Evolutionary conservation across 2,888 invertebrate species (phyloP), one percentile per base, ranked within the genome.

Genomic region (Oligia fasciuncula): DNA sequence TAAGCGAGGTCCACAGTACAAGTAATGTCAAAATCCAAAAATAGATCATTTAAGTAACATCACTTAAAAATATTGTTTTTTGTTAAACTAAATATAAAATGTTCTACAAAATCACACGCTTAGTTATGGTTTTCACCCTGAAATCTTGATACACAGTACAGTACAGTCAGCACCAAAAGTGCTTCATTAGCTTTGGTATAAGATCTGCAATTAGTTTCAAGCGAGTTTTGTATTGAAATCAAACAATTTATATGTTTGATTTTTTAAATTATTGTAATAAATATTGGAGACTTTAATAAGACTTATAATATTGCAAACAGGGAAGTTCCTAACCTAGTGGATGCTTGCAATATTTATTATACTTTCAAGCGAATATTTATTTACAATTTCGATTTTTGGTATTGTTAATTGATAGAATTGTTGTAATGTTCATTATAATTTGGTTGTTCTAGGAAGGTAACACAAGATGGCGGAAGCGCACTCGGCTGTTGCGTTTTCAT

Each of bases 401-500:
- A 29, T 65, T 66, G 9, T 23, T 46, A 17, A 14, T 74, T 46
- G 13, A 29, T 11, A 23, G 4, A 23, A 43, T 60, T 71, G 2
- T 13, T 74, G 40, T 6, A 66, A 73, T 62, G 4, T 72, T 62
- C 8, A 0, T 4, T 54, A 75, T 43, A 17, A 14, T 67, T 82
- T 68, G 35, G 70, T 87, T 84, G 78, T 76, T 83, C 87, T 76
- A 85, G 90, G 86, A 80, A 90, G 83, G 70, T 92, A 86, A 91
- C 73, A 40, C 80, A 94, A 87, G 66, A 99, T 99, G 99, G 99
- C 99, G 92, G 99, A 99, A 98, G 99, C 99, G 89, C 99, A 99
- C 97, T 98, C 99, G 86, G 99, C 99, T 77, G 99, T 99, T 85
- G 99, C 99, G 84, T 99, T 99, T 95, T 99, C 99, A 76, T 99